Evolutionary conservation across 1,140 invertebrate species (phyloP).

Genomic region (Teleopsis dalmanni): DNA sequence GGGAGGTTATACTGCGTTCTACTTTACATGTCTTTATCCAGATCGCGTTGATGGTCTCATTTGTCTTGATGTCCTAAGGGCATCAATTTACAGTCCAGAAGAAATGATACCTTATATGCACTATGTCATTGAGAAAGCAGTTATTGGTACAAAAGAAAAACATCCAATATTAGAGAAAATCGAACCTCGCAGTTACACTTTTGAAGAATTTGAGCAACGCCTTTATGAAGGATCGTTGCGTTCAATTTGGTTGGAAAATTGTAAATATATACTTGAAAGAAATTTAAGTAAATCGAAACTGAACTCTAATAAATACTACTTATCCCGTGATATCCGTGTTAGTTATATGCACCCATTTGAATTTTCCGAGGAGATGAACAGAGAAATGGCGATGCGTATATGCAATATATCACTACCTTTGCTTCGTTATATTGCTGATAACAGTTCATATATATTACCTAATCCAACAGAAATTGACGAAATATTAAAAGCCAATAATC

Average conservation of each 20-base stretch:
- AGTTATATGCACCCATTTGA: conserved; percentile 31
- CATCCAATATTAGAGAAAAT: too few species aligned
- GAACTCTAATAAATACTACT: conserved; percentile 52
- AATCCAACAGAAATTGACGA: conserved; percentile 43
- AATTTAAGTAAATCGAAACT: conserved; percentile 47
- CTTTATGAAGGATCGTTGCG: conserved; percentile 46
- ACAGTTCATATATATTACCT: conserved; percentile 10
- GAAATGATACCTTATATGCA: not conserved
- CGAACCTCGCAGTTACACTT: conserved; percentile 51
- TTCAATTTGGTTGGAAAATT: conserved; percentile 48
- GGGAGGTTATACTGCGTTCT: conserved; percentile 50
- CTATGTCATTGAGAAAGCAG: too few species aligned
- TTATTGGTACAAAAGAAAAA: too few species aligned
- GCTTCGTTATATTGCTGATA: conserved; percentile 23
- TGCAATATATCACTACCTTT: conserved; percentile 19
- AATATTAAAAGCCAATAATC: conserved; percentile 46
- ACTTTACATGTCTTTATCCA: conserved; percentile 50
- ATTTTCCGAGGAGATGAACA: conserved; percentile 8
- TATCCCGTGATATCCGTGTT: conserved; percentile 51
- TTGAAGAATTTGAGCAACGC: conserved; percentile 44
- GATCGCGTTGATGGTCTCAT: conserved; percentile 52
- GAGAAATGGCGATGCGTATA: conserved; percentile 21
- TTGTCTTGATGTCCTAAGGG: conserved; percentile 52
- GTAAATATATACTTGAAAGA: conserved; percentile 50
- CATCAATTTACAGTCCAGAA: conserved; percentile 21